phyloP scores from a whole-genome alignment of 2,888 invertebrate species.

The Chrysopilus asiliformis region DNA sequence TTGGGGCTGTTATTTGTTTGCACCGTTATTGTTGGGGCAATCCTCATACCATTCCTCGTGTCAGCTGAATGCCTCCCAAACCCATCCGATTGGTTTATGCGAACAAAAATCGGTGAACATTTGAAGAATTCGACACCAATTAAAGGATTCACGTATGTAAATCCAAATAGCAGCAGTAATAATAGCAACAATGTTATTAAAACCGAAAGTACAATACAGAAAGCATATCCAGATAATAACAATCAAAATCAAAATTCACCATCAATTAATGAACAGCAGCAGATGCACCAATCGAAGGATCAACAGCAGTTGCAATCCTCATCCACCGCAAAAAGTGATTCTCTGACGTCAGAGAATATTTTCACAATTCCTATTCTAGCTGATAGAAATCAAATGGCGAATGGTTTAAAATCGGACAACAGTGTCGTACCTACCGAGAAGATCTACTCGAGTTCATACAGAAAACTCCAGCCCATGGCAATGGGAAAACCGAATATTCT shows the following conservation, averaged over 20 bases:
- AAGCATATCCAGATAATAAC: constrained; percentile 15
- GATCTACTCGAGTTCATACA: no score
- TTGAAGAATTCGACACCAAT: neutral
- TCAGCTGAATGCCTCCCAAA: constrained; percentile 32
- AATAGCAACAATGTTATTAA: constrained; percentile 7
- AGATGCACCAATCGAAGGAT: no score
- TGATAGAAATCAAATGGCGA: constrained; percentile 10
- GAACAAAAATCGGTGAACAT: constrained; percentile 25
- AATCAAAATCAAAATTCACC: neutral
- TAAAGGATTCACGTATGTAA: neutral
- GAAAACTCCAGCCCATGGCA: no score
- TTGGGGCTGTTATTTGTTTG: constrained; percentile 33
- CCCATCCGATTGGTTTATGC: constrained; percentile 33
- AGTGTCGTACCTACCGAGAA: neutral
- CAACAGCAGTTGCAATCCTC: no score
- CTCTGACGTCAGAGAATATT: constrained; percentile 5
- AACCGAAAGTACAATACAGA: constrained; percentile 17
- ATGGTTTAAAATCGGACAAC: no score
- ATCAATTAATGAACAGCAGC: constrained; percentile 1
- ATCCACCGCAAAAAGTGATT: neutral
- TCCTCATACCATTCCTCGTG: constrained; percentile 32
- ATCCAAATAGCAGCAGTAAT: constrained; percentile 3
- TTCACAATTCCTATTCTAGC: constrained; percentile 8
- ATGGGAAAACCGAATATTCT: constrained; percentile 21
- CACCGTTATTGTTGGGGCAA: constrained; percentile 32